Base-by-base conservation (phyloP, 2,113 vertebrate genomes). In the Macrotus californicus region DNA sequence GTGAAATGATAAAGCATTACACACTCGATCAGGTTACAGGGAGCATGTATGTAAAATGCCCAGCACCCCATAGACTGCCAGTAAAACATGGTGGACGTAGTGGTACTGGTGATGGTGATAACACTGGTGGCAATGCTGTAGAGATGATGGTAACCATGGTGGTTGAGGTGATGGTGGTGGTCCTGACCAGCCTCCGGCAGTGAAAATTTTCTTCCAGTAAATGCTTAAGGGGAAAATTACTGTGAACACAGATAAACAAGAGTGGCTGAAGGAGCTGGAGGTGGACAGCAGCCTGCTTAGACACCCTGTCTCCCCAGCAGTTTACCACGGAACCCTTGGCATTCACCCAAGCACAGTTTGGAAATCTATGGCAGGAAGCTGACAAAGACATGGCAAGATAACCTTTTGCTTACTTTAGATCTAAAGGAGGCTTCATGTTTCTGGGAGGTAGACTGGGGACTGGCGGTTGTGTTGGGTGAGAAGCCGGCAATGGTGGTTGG, bases 381-480 rank as follows among this genome's bases (percentile, higher is more conserved):
- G 61, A 52, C 21, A 54, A 92, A 79, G 50, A 81, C 77, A 69
- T 66, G n/a, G 29, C 9, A 59, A 70, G 31, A 52, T 59, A 52
- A 86, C 43, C 14, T 43, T 84, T 95, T 73, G 94, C 98, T 98
- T 98, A 98, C 98, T 2, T 96, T 19, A 94, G n/a, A 86, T 98
- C 98, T 90, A 96, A 76, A 29, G 41, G 84, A 83, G 96, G 95
- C 29, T 98, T 98, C 76, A 97, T 92, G 54, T 98, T 99, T 93
- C 99, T 98, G 43, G 99, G 99, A 39, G 99, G 99, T 70, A 99
- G 98, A 91, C 93, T 98, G 21, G 99, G 99, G 75, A 97, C 87
- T 83, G 92, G 66, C 3, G 73, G 1, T 0, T 97, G 97, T 66
- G 94, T 1, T 4, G 98, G 94, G 56, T 98, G 97, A 64, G 93